Base-by-base conservation (phyloP, 2,113 vertebrate genomes). In the Hystrix cristata region DNA sequence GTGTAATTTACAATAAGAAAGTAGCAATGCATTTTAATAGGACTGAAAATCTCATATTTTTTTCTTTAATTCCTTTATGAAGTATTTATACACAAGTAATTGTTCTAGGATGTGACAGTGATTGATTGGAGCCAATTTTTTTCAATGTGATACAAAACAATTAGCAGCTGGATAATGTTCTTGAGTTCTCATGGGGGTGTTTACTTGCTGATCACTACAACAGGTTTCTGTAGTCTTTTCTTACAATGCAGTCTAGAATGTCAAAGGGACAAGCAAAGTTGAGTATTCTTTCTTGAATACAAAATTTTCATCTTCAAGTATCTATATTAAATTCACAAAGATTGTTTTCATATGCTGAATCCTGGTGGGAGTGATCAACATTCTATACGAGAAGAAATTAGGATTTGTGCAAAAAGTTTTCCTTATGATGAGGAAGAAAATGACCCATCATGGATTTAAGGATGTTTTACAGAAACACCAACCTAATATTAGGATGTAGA, bases 1-100 rank as follows among this genome's bases (percentile, higher is more conserved):
- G 21, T 95, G 7, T 31, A 90, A 96, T 87, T 97, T 81, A 0
- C 46, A 65, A 67, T 84, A 83, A 94, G 16, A 18, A 82, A 92
- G 14, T 72, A 80, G 31, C 2, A 74, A 80, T 84, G 5, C 1
- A 51, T 83, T 87, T 93, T 86, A 79, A 60, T 27, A 53, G 5
- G 8, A 18, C 19, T 46, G 2, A n/a, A 90, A 9, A 78, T 71
- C 76, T 90, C 15, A 60, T 34, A 59, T 51, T 53, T 43, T 65
- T 21, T 80, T 81, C 38, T 91, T 1, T 3, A 91, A 59, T 62
- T 94, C 64, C 3, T 64, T 79, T 91, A 15, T 86, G 81, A 88
- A 34, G 31, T 74, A 46, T 23, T 86, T 90, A 14, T 90, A 7
- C 27, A 53, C n/a, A 34, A 91, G 18, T 7, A 85, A 67, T 95